phyloP scores from a whole-genome alignment of 2,797 vertebrate genomes.

The Trichosurus vulpecula region DNA sequence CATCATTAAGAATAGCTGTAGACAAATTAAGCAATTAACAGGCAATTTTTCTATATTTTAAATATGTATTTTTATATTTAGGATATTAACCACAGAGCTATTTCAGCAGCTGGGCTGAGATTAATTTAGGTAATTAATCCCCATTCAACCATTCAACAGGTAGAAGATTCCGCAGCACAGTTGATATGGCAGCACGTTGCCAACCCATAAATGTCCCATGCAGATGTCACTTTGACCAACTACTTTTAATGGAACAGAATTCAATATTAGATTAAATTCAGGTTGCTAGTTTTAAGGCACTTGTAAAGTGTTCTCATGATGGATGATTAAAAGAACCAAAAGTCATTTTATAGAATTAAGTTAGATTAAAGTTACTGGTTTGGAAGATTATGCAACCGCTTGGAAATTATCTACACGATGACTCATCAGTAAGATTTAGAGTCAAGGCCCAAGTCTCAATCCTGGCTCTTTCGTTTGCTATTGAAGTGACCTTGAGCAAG shows the following conservation, averaged over 20 bases:
- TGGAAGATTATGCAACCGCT: neutral
- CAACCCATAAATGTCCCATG: neutral
- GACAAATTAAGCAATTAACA: conserved; percentile 48
- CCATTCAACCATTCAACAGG: neutral
- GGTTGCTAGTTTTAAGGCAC: conserved; percentile 19
- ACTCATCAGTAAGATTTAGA: neutral
- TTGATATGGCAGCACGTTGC: neutral
- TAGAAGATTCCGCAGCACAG: rapidly evolving
- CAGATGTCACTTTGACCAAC: conserved; percentile 34
- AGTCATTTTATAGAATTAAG: neutral
- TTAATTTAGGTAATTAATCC: conserved; percentile 50
- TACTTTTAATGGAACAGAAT: conserved; percentile 16
- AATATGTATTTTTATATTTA: conserved; percentile 48
- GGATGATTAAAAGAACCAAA: conserved; percentile 30
- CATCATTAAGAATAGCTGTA: conserved; percentile 22
- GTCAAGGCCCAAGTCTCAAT: neutral
- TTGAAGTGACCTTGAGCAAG: neutral
- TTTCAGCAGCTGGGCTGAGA: conserved; percentile 25
- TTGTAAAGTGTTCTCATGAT: neutral
- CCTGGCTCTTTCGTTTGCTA: neutral
- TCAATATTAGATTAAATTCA: conserved; percentile 32
- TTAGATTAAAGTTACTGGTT: conserved; percentile 24
- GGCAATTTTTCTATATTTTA: conserved; percentile 20
- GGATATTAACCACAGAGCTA: conserved; percentile 41
- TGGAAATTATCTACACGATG: neutral